phyloP scores from a whole-genome alignment of 2,113 vertebrate species.

The Percopsis transmontana region DNA sequence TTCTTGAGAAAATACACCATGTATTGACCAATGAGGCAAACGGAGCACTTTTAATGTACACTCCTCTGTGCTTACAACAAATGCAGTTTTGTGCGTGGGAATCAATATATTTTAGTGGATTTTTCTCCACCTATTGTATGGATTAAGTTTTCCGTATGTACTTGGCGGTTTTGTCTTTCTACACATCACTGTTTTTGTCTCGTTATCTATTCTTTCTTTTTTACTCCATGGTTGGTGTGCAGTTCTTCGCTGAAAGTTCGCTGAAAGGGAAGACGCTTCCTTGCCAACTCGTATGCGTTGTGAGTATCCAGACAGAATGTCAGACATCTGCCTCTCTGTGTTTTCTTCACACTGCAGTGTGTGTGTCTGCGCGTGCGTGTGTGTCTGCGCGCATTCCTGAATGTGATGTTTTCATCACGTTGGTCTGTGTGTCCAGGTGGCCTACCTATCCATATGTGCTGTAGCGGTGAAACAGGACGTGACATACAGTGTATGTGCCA shows the following conservation, averaged over 20 bases:
- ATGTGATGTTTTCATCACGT: too few species aligned
- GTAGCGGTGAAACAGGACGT: too few species aligned
- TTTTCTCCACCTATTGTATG: too few species aligned
- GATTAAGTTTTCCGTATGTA: constrained; percentile 15
- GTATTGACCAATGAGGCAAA: too few species aligned
- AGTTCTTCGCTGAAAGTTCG: constrained; percentile 28
- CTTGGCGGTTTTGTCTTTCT: constrained; percentile 32
- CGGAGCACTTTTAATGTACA: too few species aligned
- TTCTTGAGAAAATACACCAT: too few species aligned
- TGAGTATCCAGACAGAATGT: constrained; percentile 52
- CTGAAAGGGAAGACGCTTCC: constrained; percentile 33
- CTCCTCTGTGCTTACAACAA: too few species aligned
- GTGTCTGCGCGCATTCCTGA: not conserved
- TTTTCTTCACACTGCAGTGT: constrained; percentile 2
- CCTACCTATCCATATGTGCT: too few species aligned
- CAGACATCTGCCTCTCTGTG: constrained; percentile 45
- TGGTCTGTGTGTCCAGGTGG: too few species aligned
- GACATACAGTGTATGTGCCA: too few species aligned
- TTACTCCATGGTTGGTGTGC: constrained; percentile 49
- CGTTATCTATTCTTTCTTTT: constrained; percentile 41
- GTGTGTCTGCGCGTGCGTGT: not conserved
- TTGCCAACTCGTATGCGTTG: constrained; percentile 54
- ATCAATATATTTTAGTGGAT: too few species aligned
- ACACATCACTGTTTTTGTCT: constrained; percentile 3
- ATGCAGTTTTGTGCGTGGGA: too few species aligned